Conservation (phyloP, 2,113 vertebrate genomes). For the Ranitomeya variabilis region DNA sequence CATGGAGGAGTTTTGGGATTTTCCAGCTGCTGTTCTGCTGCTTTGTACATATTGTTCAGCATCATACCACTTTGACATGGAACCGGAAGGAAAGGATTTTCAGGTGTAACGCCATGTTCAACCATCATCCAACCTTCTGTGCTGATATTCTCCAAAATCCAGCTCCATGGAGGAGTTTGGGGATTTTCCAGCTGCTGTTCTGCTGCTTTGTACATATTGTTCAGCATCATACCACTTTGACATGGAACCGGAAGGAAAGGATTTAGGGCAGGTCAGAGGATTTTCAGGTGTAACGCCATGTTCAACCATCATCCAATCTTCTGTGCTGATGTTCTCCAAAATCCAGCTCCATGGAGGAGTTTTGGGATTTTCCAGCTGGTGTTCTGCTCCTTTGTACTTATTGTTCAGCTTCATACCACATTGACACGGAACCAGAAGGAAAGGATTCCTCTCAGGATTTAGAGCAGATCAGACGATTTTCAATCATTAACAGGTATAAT, state of each 20-base stretch:
- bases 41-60: background rate
- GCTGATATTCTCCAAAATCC: too few species aligned
- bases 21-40: background rate
- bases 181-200: background rate
- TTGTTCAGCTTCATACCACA: too few species aligned
- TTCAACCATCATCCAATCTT: too few species aligned
- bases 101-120: too few species aligned
- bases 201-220: background rate
- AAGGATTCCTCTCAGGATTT: background rate
- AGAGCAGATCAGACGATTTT: background rate
- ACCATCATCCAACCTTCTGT: too few species aligned
- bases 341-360: background rate
- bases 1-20: background rate
- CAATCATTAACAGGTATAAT: background rate
- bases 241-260: too few species aligned
- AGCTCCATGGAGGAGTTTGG: background rate
- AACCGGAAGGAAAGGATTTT: too few species aligned
- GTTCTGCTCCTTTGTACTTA: background rate
- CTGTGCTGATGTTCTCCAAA: too few species aligned
- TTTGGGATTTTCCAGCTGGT: background rate
- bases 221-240: too few species aligned
- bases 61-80: too few species aligned
- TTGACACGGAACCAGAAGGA: background rate
- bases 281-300: too few species aligned
- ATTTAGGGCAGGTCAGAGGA: too few species aligned